Base-by-base conservation (phyloP, 2,797 vertebrate species). In the Rachycentron canadum region DNA sequence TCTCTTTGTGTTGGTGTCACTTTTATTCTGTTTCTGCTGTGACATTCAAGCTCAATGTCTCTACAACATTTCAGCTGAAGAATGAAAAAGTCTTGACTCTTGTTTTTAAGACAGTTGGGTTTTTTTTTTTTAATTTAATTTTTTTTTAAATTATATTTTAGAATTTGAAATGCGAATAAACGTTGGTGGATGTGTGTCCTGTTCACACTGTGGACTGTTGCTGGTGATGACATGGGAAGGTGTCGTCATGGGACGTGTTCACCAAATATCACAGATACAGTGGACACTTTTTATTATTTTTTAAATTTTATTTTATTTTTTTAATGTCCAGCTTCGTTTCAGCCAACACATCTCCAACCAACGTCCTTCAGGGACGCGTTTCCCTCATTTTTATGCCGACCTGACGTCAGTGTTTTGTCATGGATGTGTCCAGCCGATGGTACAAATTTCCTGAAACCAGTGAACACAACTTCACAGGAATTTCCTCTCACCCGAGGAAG, bases 401-500 rank as follows among this genome's bases (percentile, higher is more conserved):
- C 62, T 65, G 66, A 58, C 17, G 32, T 83, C 73, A 50, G 23
- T 19, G 36, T 56, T 74, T 12, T 1, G 1, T 79, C n/a, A n/a
- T 17, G 43, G 47, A 30, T 5, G 17, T 36, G 30, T 73, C 57
- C 41, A 52, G 50, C 0, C 40, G 63, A 80, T 74, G 88, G 83
- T 90, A 86, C 88, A 80, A 62, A 84, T 65, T 68, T 61, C 52
- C 69, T 73, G 47, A 65, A 69, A 69, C 41, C 67, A 59, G 64
- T 64, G 57, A 73, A 69, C 76, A 73, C 77, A 59, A 84, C 79
- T 73, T 91, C 86, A 71, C 61, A 70, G 55, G 67, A 25, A 56
- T 47, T 83, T 78, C 16, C 50, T 47, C 73, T 41, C 25, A 16
- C 32, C 40, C 55, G 73, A 65, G 41, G 32, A 12, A 72, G 62